Evolutionary conservation across 1,140 invertebrate genomes (phyloP), one percentile per base, ranked within the genome.

Genomic region (Olivierus martensii): DNA sequence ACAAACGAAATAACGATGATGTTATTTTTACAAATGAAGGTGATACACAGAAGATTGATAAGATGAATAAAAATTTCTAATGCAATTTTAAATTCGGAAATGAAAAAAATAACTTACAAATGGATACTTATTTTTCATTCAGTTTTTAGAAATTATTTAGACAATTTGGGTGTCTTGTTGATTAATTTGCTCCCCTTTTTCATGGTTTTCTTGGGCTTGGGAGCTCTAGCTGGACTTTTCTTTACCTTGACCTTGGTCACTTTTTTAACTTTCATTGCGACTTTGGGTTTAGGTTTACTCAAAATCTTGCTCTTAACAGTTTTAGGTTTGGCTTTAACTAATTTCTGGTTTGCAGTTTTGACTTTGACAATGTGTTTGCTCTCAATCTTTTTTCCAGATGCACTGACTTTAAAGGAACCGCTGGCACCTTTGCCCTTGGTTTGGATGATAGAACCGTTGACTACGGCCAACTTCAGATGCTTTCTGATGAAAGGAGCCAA

Each of bases 381-480:
- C n/a, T 58, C 58, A 1, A 49, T 49, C 21, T 62, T 66, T 22
- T 60, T 61, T 9, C 52, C 58, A 43, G 56, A 61, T 12, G 51
- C 49, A 9, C 58, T 63, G 9, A 79, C 58, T 62, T 28, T 28
- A 2, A 28, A 28, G 9, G 28, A 28, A 28, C 28, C 28, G 0
- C 4, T 6, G 4, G 28, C 28, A 28, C 28, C 28, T 28, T 28
- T 28, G 28, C 28, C 28, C 9, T 28, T 28, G 4, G 28, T 28
- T 28, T 28, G 28, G 4, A 28, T 9, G 4, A 28, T 6, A 28
- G 28, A 28, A 28, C 28, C 28, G 9, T 28, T 28, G 9, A 9
- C 28, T 28, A 28, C 28, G 9, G 28, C 4, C 4, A 9, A 6
- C 9, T 28, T 28, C 28, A 28, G 9, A 28, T 28, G 9, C 9